Base-by-base conservation (phyloP, 1,140 invertebrate species). In the Drosophila tropicalis region DNA sequence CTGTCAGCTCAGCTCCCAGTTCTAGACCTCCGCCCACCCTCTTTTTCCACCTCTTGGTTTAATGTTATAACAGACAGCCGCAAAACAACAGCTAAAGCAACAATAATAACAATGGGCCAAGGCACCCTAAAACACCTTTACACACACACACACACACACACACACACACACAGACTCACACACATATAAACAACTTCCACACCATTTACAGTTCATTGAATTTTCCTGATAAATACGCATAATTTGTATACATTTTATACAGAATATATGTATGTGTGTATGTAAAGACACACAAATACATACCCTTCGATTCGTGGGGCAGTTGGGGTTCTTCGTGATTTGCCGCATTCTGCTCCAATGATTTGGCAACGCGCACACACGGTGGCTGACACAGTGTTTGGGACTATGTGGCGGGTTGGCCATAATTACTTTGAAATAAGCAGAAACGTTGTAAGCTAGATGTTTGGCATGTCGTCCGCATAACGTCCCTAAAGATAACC, bases 181-280 rank as follows among this genome's bases (percentile, higher is more conserved):
- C 40, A 36, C 34, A 39, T 67, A 72, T 70, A 68, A 71, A 83
- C 84, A 89, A 84, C 84, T 89, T 83, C 84, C 84, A 89, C 85
- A 74, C 84, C 84, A 87, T 89, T 89, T 84, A 87, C 84, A 87
- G 84, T 89, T 87, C 84, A 87, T 87, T 87, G 84, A 87, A 87
- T 87, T 89, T 74, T 65, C 80, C 84, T 87, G 84, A 87, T 87
- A 87, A 87, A 89, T 87, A 87, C 84, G 84, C 84, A 87, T 87
- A 89, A 87, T 87, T 87, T 87, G 84, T 87, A 89, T 84, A 87
- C 73, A 87, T 87, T 80, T 69, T 76, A 76, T 76, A 71, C 64
- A 47, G 61, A 41, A 75, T 70, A 61, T 74, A 58, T 85, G n/a
- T n/a, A n/a, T n/a, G n/a, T n/a, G n/a, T n/a, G n/a, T n/a, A n/a